A percentile compares a stretch with the other conserved stretches of the same genome.
phyloP scores from a whole-genome alignment of 2,113 vertebrate genomes.

The Fukomys damarensis region DNA sequence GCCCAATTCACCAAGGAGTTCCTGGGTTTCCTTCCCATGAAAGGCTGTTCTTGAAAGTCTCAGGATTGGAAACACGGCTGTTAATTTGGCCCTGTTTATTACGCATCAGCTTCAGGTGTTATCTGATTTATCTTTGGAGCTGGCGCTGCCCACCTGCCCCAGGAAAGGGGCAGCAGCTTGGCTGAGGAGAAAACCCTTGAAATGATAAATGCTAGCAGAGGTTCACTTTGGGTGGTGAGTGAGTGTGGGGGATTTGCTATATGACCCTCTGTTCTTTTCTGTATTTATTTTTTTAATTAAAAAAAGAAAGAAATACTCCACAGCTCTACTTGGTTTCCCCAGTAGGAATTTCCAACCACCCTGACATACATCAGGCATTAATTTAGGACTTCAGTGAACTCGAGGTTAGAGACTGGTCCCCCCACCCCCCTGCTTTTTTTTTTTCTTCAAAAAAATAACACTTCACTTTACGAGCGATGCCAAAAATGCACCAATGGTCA shows the following conservation, averaged over 20 bases:
- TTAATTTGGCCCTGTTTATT: constrained; percentile 75
- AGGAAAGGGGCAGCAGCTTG: background rate
- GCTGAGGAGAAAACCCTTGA: background rate
- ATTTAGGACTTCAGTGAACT: constrained; percentile 17
- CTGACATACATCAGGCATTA: constrained; percentile 13
- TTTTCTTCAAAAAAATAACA: background rate
- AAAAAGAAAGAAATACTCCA: background rate
- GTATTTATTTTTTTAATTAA: constrained; percentile 48
- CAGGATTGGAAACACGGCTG: constrained; percentile 76
- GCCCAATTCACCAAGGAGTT: constrained; percentile 65
- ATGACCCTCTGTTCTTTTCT: background rate
- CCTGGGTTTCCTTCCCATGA: constrained; percentile 66
- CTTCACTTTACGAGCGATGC: background rate
- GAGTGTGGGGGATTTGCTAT: background rate
- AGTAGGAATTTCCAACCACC: constrained; percentile 9
- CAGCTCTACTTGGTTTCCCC: background rate
- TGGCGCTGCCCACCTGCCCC: constrained; percentile 28
- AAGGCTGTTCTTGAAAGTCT: constrained; percentile 69
- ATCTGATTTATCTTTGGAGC: constrained; percentile 59
- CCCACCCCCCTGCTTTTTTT: background rate
- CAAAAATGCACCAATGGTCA: background rate
- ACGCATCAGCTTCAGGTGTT: constrained; percentile 35
- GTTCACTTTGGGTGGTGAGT: accelerated
- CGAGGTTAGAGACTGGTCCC: background rate
- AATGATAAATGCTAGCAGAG: background rate